Evolutionary conservation across 2,113 vertebrate species (phyloP).

Genomic region (Tachysurus fulvidraco): DNA sequence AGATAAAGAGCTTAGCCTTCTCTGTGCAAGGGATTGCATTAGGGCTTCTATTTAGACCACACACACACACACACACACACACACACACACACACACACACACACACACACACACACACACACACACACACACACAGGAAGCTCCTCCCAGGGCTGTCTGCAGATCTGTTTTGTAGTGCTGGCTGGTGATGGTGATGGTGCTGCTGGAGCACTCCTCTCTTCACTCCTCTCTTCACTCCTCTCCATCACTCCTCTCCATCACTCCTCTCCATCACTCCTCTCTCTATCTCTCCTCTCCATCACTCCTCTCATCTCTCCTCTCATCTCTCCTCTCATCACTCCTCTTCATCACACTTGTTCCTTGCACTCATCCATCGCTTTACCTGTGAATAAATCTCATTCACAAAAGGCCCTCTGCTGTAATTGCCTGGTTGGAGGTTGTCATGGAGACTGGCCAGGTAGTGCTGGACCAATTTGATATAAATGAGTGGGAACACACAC

Average conservation of each 20-base stretch:
- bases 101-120: neutral
- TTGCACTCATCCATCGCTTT: neutral
- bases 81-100: slow-evolving; percentile 17
- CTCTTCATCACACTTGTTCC: neutral
- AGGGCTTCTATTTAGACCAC: neutral
- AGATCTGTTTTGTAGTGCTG: neutral
- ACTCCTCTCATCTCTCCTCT: neutral
- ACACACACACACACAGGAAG: slow-evolving; percentile 4
- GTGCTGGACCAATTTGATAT: neutral
- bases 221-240: neutral
- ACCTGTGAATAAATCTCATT: slow-evolving; percentile 13
- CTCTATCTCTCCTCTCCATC: too few species aligned
- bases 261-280: neutral
- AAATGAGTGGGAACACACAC: neutral
- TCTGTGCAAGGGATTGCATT: slow-evolving; percentile 10
- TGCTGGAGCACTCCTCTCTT: neutral
- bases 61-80: slow-evolving; percentile 15
- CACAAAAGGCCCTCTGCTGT: slow-evolving; percentile 17
- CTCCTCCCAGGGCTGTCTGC: neutral
- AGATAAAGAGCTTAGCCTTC: slow-evolving; percentile 30
- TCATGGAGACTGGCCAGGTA: slow-evolving; percentile 28
- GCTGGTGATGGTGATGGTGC: too few species aligned
- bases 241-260: neutral
- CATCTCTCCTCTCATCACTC: neutral
- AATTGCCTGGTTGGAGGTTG: slow-evolving; percentile 17